Evolutionary conservation across 2,888 invertebrate genomes (phyloP), one percentile per base, ranked within the genome.

Genomic region (Linnaemya vulpina): DNA sequence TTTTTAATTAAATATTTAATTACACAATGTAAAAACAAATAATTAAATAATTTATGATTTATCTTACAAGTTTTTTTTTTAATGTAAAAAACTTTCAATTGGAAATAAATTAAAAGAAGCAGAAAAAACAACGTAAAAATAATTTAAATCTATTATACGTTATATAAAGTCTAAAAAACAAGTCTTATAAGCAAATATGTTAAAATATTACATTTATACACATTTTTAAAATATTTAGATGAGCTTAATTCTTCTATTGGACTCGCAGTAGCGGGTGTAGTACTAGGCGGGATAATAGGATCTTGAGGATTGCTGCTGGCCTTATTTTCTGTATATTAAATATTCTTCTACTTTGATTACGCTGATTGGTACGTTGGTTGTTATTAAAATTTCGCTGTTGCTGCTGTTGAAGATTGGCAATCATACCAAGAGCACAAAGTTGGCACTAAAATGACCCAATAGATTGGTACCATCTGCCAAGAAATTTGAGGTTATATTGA

Each of bases 361-460:
- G 83, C 70, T 83, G 86, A 63, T 86, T 82, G 62, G 80, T 82
- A 10, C 86, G 86, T 51, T 87, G 86, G 22, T 83, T 82, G 40
- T n/a, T n/a, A n/a, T n/a, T n/a, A n/a, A n/a, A n/a, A n/a, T n/a
- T n/a, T n/a, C n/a, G n/a, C n/a, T n/a, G 74, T 40, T 77, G 84
- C 35, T 77, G 81, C 35, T 84, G 86, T 35, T 77, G 83, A 63
- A 82, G 81, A 22, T 81, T 83, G 15, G 60, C 55, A 2, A 40
- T n/a, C 13, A 71, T 38, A 5, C 60, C 60, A 5, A 77, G 40
- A 22, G 60, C 60, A 5, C n/a, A n/a, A 83, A 83, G 22, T 75
- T 79, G 0, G 74, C 58, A n/a, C 67, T 75, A 60, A 77, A 77
- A 0, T 78, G 51, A 10, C 82, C 86, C 58, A 87, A 68, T 30